Conservation (phyloP, 2,888 invertebrate genomes). For the Neoitamus cyanurus region DNA sequence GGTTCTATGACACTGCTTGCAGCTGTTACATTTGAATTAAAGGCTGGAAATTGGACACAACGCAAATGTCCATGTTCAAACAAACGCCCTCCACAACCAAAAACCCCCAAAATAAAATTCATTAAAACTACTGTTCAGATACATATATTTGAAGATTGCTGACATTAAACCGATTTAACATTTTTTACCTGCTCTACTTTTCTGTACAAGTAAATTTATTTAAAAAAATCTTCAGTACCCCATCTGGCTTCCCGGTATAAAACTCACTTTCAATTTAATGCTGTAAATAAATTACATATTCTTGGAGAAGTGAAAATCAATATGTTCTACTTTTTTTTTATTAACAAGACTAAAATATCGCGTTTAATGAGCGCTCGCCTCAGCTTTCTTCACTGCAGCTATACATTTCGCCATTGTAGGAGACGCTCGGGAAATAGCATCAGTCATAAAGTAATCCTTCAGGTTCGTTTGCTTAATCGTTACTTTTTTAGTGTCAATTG, state of each 20-base stretch:
- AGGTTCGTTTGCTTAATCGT: slow-evolving; percentile 81
- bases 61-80: too few relatives aligned
- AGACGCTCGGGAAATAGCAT: slow-evolving; percentile 94
- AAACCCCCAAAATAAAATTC: background rate
- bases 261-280: background rate
- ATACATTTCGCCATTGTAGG: slow-evolving; percentile 99
- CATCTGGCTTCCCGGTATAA: background rate
- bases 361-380: background rate
- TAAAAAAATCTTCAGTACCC: background rate
- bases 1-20: too few relatives aligned
- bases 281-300: background rate
- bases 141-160: background rate
- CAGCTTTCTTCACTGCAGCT: slow-evolving; percentile 81
- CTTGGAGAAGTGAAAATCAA: background rate
- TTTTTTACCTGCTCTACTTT: background rate
- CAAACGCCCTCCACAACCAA: too few relatives aligned
- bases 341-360: slow-evolving; percentile 14
- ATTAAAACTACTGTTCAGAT: background rate
- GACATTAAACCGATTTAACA: background rate
- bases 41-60: too few relatives aligned
- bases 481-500: slow-evolving; percentile 70
- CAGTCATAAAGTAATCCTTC: slow-evolving; percentile 94
- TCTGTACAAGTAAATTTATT: background rate
- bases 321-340: background rate
- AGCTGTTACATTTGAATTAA: too few relatives aligned